These are phyloP conservation scores for Rhorus exstirpatorius DNA, from an alignment of 2,888 invertebrate species.

Conservation along the genomic window DNA sequence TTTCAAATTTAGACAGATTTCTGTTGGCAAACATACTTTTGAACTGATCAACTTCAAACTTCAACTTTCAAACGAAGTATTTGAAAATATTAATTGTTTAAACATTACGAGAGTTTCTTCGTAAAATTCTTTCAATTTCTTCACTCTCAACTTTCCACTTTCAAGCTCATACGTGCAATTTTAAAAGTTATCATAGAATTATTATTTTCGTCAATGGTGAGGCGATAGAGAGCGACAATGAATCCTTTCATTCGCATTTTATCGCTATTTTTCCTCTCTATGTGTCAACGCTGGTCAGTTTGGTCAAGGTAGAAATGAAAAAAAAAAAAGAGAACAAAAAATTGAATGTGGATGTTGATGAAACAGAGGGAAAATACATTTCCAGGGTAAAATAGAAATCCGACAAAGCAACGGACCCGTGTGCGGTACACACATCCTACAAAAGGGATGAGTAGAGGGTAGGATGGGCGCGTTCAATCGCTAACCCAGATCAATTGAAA, in stretches of 20 bases:
- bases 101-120: no score
- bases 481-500: conserved; percentile 54
- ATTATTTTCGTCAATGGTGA: conserved; percentile 10
- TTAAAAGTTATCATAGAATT: no score
- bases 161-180: no score
- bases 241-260: conserved; percentile 27
- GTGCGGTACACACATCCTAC: no score
- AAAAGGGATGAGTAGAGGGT: no score
- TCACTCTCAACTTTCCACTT: no score
- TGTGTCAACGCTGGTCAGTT: neutral
- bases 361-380: neutral
- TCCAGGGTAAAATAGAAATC: conserved; percentile 28
- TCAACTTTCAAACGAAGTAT: no score
- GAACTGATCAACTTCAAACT: no score
- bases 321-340: conserved; percentile 9
- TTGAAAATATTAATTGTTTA: no score
- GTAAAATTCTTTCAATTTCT: no score
- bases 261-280: conserved; percentile 1
- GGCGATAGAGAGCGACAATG: conserved; percentile 1
- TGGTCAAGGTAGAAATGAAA: neutral
- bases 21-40: no score
- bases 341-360: conserved; percentile 14
- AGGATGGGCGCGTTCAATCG: conserved; percentile 4
- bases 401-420: neutral
- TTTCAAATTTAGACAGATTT: no score